Conservation (phyloP, 1,140 invertebrate genomes). For the Homalodisca vitripennis region DNA sequence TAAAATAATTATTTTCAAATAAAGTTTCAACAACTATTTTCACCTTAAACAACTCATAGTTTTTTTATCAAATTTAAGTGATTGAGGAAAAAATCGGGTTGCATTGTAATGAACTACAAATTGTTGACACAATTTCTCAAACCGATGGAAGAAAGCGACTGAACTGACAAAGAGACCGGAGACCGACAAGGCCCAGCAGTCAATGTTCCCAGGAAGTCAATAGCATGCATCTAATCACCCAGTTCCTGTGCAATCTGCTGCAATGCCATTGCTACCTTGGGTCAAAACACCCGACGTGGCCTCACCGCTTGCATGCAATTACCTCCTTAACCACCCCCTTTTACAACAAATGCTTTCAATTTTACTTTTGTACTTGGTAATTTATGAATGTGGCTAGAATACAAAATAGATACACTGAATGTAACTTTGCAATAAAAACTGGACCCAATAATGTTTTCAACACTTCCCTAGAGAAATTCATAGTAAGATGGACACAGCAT, state of each 20-base stretch:
- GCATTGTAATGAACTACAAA: background rate
- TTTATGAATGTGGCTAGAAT: background rate
- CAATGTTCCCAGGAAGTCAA: background rate
- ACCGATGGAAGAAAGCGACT: background rate
- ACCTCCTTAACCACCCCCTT: background rate
- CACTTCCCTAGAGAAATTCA: too few species aligned
- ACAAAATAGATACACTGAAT: background rate
- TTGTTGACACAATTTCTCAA: background rate
- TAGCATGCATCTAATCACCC: slow-evolving; percentile 4
- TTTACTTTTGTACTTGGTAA: background rate
- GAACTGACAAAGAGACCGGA: background rate
- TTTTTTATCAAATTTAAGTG: background rate
- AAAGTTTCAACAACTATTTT: background rate
- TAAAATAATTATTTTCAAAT: too few species aligned
- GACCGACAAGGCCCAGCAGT: background rate
- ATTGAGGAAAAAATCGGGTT: background rate
- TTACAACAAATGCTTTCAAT: background rate
- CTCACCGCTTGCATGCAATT: background rate
- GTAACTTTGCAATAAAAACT: background rate
- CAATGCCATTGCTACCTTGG: background rate
- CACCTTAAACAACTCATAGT: background rate
- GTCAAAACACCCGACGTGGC: background rate
- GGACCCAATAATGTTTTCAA: too few species aligned
- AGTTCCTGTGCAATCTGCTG: background rate
- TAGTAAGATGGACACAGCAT: too few species aligned